Evolutionary conservation across 2,797 vertebrate genomes (phyloP), one percentile per base, ranked within the genome.

Genomic region (Enteromius unitaeniatus): DNA sequence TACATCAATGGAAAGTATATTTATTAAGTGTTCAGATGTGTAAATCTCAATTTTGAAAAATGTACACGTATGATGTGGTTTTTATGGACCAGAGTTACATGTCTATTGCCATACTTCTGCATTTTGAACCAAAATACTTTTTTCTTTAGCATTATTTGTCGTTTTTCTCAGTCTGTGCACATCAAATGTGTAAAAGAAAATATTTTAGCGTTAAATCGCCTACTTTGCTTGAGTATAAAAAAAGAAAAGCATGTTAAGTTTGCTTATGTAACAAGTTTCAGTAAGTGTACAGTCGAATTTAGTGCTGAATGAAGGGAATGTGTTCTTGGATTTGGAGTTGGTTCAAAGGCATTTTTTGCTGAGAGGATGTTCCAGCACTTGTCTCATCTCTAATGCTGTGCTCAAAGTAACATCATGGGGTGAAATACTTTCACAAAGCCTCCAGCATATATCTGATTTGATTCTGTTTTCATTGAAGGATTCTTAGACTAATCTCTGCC

Each of bases 331-430:
- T 31, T 26, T 55, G 60, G 45, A 77, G 31, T 76, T 51, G 21
- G 81, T 82, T 83, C 31, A 78, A 75, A 77, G 42, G 15, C 58
- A 65, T 76, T 51, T 58, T 75, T 77, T 69, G 17, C 72, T 76
- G 49, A 15, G 31, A 21, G 81, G 62, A 76, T 58, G 62, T 53
- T 83, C 47, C 49, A 55, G 49, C 40, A 15, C 70, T 64, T 49
- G 49, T 72, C 65, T 84, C 70, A 84, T 84, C 40, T 83, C 21
- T 70, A 47, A 69, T 49, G 8, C 40, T 70, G 64, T 47, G 40
- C 40, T 70, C 51, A 78, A 76, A 69, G 40, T 78, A 37, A 68
- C 34, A 84, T 62, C 75, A 60, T 15, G 7, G 47, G 23, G 49
- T 45, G 34, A 69, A 83, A 21, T 23, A 42, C 62, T 69, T 82